These are phyloP conservation scores for Pararge aegeria DNA, from an alignment of 1,140 invertebrate species.

Conservation along the genomic window DNA sequence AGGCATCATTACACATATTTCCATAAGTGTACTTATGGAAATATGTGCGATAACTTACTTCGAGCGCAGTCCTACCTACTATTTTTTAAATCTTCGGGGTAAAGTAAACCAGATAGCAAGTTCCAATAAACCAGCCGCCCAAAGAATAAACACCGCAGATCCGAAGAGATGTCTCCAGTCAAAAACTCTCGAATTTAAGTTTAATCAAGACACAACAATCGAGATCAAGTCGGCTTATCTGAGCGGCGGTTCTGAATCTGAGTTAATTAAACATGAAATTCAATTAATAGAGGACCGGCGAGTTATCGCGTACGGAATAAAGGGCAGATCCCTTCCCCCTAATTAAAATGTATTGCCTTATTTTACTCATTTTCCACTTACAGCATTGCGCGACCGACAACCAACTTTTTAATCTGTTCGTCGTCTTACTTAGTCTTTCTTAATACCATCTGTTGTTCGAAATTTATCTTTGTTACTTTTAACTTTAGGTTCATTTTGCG, in stretches of 20 bases:
- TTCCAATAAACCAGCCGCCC: not conserved
- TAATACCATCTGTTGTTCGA: conserved; percentile 15
- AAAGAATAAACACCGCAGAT: conserved; percentile 9
- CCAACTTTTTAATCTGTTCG: conserved; percentile 76
- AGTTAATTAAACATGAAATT: conserved; percentile 79
- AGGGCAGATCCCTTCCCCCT: conserved; percentile 71
- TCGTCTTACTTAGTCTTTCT: conserved; percentile 60
- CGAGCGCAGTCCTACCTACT: not conserved
- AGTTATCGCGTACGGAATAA: conserved; percentile 76
- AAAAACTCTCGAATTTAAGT: conserved; percentile 59
- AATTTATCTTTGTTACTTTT: conserved; percentile 23
- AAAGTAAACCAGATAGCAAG: not conserved
- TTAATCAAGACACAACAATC: conserved; percentile 48
- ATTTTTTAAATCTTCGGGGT: not conserved
- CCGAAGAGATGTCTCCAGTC: conserved; percentile 31
- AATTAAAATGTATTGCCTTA: conserved; percentile 80
- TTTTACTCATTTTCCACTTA: conserved; percentile 79
- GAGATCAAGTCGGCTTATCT: conserved; percentile 63
- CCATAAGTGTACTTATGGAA: too few relatives aligned
- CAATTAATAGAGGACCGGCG: conserved; percentile 73
- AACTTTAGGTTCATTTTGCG: conserved; percentile 27
- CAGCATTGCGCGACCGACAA: conserved; percentile 71
- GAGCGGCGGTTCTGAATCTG: conserved; percentile 36
- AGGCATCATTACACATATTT: too few relatives aligned
- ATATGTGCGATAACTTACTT: too few relatives aligned